Evolutionary conservation across 2,797 vertebrate genomes (phyloP).

Genomic region (Sus cebifrons): DNA sequence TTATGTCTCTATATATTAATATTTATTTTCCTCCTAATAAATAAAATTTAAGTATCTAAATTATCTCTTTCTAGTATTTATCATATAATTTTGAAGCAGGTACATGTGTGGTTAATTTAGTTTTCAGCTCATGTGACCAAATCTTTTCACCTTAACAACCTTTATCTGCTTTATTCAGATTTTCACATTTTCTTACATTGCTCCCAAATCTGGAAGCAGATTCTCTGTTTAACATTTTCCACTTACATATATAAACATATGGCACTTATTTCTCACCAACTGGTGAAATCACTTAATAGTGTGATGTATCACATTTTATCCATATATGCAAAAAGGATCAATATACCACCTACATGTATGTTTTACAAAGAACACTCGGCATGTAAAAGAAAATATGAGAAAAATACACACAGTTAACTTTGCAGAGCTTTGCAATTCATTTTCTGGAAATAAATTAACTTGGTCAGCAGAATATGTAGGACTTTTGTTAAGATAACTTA

Average conservation of each 20-base stretch:
- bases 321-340: not conserved
- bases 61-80: not conserved
- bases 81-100: not conserved
- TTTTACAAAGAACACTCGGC: conserved; percentile 2
- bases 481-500: conserved; percentile 90
- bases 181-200: conserved; percentile 17
- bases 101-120: not conserved
- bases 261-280: not conserved
- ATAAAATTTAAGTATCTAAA: not conserved
- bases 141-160: not conserved
- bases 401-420: conserved; percentile 90
- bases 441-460: conserved; percentile 89
- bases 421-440: conserved; percentile 90
- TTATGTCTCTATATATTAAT: not conserved
- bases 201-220: not conserved
- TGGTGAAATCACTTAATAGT: not conserved
- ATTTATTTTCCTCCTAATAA: not conserved
- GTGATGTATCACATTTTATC: not conserved
- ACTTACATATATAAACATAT: not conserved
- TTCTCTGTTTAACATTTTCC: not conserved
- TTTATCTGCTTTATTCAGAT: conserved; percentile 14
- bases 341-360: not conserved
- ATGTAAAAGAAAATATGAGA: conserved; percentile 49
- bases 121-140: conserved; percentile 25
- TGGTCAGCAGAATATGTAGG: conserved; percentile 75